These are phyloP conservation scores for Henicopernis longicauda DNA, from an alignment of 2,113 vertebrate species.

Conservation along the genomic window DNA sequence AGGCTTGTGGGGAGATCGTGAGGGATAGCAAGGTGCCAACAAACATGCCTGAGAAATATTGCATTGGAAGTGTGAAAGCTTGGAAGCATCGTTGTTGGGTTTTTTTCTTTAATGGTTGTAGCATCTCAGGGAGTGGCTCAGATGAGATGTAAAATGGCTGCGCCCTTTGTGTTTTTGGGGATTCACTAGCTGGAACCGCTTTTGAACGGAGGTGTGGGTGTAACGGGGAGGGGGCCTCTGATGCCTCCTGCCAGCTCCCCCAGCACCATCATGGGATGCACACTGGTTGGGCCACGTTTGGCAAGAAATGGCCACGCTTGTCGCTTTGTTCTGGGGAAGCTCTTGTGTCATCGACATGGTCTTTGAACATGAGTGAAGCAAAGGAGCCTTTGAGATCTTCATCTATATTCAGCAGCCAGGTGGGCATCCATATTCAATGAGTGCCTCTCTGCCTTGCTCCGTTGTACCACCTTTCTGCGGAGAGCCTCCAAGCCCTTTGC, in stretches of 20 bases:
- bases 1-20: background rate
- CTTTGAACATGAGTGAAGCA: background rate
- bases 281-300: fast-evolving
- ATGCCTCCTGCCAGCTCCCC: background rate
- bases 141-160: background rate
- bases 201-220: background rate
- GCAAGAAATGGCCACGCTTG: fast-evolving
- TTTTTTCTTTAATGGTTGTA: background rate
- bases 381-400: background rate
- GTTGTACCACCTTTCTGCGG: background rate
- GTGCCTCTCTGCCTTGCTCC: background rate
- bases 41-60: background rate
- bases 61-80: background rate
- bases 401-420: slow-evolving; percentile 40
- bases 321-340: background rate
- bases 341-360: background rate
- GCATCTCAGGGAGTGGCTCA: background rate
- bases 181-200: background rate
- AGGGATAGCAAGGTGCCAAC: background rate
- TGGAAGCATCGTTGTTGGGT: background rate
- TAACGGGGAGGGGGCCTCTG: background rate
- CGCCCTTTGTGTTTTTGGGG: background rate
- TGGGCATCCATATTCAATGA: slow-evolving; percentile 64
- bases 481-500: background rate
- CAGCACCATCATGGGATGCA: background rate